phyloP scores from a whole-genome alignment of 2,113 vertebrate species.

The Rhombomys opimus region DNA sequence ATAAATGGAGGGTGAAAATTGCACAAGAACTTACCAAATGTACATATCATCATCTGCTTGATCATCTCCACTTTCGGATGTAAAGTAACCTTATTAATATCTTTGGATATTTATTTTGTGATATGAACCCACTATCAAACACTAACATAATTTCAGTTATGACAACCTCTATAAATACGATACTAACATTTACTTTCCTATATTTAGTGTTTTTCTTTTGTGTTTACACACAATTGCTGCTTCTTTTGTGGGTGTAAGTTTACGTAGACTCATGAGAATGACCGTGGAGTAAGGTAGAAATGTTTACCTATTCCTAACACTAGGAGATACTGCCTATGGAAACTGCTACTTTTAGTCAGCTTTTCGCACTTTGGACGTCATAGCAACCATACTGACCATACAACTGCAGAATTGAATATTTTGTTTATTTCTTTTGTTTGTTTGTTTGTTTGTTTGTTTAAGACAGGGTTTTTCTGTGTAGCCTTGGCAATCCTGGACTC shows the following conservation, averaged over 20 bases:
- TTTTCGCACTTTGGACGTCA: not conserved
- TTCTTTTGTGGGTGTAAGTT: not conserved
- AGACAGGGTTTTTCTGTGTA: no score
- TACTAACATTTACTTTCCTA: not conserved
- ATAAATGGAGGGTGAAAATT: not conserved
- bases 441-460: no score
- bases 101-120: not conserved
- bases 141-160: constrained; percentile 1
- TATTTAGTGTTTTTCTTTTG: not conserved
- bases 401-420: not conserved
- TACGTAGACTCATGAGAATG: not conserved
- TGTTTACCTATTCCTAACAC: not conserved
- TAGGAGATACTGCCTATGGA: not conserved
- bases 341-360: not conserved
- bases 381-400: not conserved
- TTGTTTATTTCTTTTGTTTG: not conserved
- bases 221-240: not conserved
- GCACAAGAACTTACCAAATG: not conserved
- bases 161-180: not conserved
- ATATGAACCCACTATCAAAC: not conserved
- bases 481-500: no score
- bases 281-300: not conserved
- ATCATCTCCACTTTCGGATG: not conserved
- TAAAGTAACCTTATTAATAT: not conserved
- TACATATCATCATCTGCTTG: not conserved